Base-by-base conservation (phyloP, 1,140 invertebrate genomes). In the Drosophila mayri region DNA sequence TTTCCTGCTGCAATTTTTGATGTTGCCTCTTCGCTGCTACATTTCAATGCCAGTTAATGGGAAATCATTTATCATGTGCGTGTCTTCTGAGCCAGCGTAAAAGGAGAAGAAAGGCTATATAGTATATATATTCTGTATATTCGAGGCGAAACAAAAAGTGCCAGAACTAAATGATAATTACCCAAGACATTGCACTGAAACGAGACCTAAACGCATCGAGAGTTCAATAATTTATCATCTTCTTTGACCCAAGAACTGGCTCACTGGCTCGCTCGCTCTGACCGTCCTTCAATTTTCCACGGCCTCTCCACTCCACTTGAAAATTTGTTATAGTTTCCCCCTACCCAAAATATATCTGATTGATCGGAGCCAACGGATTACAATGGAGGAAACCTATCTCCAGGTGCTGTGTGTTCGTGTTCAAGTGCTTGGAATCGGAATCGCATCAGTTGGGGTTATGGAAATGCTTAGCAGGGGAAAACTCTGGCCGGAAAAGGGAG, bases 11-110 rank as follows among this genome's bases (percentile, higher is more conserved):
- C 66, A 68, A 63, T 78, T 73, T 59, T 44, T 47, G 72, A 73
- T 73, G 50, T 73, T 58, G 40, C 72, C 59, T 68, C 43, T 47
- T 35, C 37, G 70, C 47, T 62, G 52, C 74, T 61, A 38, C 68
- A 8, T 71, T 76, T 73, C 70, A 83, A 85, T 82, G 79, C 60
- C 73, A 90, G 68, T 90, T 90, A 91, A 91, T 91, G 88, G 83
- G 90, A 84, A 91, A 79, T 85, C 88, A 91, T 91, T 91, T 85
- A 91, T 91, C 81, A 91, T 91, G 76, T 88, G 83, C 81, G 76
- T 87, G 84, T 76, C 75, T 62, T 55, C 68, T 62, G 49, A 37
- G 49, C 57, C 50, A 44, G 32, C 18, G 57, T 41, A 60, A 63
- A 32, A 41, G 37, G 16, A 59, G 37, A 40, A 55, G 49, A 55